Evolutionary conservation across 2,113 vertebrate species (phyloP).

Genomic region (Tupaia tana): DNA sequence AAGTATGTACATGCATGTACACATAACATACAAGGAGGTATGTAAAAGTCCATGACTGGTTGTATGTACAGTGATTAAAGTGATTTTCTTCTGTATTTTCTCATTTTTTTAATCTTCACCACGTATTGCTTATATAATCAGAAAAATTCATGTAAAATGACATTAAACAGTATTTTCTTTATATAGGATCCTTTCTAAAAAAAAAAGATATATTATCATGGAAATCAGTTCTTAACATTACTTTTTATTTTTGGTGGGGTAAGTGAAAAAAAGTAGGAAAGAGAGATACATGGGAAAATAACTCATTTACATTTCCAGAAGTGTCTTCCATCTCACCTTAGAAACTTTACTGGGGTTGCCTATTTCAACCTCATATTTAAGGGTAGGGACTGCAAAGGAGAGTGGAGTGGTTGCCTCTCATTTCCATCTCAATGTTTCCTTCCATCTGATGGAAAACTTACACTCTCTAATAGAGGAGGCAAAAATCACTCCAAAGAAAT

Average conservation of each 20-base stretch:
- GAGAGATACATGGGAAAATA: background rate
- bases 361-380: background rate
- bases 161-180: constrained; percentile 15
- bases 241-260: background rate
- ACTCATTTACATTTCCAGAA: background rate
- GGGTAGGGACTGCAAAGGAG: background rate
- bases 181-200: background rate
- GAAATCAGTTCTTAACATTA: background rate
- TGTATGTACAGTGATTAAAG: background rate
- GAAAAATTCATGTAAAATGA: constrained; percentile 10
- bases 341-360: background rate
- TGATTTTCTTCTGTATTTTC: background rate
- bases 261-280: background rate
- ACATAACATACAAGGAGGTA: background rate
- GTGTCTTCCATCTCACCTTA: background rate
- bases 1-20: background rate
- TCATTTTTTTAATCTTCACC: constrained; percentile 26
- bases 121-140: background rate
- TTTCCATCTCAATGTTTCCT: background rate
- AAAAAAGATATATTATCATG: background rate
- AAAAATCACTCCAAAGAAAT: background rate
- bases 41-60: background rate
- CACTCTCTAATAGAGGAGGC: background rate
- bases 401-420: background rate
- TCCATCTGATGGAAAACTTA: background rate